Conservation (phyloP, 2,113 vertebrate species). For the Caracal caracal region DNA sequence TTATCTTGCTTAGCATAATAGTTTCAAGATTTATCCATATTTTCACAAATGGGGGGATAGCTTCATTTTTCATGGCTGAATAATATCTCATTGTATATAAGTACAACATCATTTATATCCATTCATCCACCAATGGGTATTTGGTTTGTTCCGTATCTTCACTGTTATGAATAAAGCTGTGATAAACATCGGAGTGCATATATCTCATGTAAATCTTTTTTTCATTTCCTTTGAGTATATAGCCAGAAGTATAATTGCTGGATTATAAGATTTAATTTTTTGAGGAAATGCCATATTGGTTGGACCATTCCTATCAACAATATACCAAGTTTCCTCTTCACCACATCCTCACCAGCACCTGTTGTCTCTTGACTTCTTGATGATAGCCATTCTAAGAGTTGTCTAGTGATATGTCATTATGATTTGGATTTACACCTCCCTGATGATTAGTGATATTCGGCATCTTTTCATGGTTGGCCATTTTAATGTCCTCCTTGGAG, state of each 20-base stretch:
- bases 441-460: neutral
- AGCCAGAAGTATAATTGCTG: neutral
- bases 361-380: neutral
- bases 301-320: neutral
- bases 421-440: neutral
- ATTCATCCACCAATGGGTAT: neutral
- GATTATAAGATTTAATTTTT: neutral
- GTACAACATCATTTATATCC: neutral
- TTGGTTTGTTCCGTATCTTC: neutral
- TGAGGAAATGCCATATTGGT: neutral
- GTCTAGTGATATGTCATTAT: too few species aligned
- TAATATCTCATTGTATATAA: neutral
- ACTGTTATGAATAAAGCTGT: neutral
- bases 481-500: neutral
- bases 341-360: neutral
- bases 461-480: neutral
- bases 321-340: neutral
- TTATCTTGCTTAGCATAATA: neutral
- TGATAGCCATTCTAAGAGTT: neutral
- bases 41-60: neutral
- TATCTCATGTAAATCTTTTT: neutral
- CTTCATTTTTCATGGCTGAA: neutral
- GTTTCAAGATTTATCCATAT: neutral
- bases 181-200: neutral
- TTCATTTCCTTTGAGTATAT: neutral